Conservation (phyloP, 2,113 vertebrate genomes). For the Maccullochella peelii region DNA sequence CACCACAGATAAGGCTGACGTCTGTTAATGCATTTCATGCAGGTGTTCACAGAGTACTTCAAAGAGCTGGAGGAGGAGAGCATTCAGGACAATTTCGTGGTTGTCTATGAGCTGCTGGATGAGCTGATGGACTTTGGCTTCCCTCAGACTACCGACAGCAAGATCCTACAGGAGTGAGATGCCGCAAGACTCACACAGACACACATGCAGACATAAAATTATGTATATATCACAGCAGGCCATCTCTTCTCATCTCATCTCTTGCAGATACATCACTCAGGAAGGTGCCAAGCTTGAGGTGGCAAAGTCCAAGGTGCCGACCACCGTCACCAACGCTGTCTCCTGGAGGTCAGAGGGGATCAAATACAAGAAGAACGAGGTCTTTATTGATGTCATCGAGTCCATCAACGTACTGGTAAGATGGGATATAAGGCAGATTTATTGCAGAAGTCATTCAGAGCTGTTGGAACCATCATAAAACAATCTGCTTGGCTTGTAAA, state of each 20-base stretch:
- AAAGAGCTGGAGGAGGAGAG: slow-evolving; percentile 98
- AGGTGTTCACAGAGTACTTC: slow-evolving; percentile 97
- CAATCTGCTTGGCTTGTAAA: not conserved
- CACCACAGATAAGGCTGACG: not conserved
- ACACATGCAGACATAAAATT: not conserved
- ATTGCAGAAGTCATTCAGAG: not conserved
- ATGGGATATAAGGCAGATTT: not conserved
- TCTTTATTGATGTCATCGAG: slow-evolving; percentile 96
- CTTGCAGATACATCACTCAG: slow-evolving; percentile 92
- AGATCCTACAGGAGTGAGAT: slow-evolving; percentile 95
- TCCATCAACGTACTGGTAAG: slow-evolving; percentile 94
- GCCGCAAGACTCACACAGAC: not conserved
- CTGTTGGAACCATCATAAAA: not conserved
- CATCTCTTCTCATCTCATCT: not conserved
- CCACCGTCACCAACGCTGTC: slow-evolving; percentile 95
- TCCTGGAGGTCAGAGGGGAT: slow-evolving; percentile 97
- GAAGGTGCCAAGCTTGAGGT: slow-evolving; percentile 92
- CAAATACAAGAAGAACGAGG: slow-evolving; percentile 96
- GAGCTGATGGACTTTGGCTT: slow-evolving; percentile 98
- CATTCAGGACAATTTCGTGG: slow-evolving; percentile 95
- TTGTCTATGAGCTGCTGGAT: slow-evolving; percentile 94
- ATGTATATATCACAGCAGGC: not conserved
- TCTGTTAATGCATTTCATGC: not conserved
- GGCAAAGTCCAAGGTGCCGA: slow-evolving; percentile 88
- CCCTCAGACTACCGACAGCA: slow-evolving; percentile 96